Conservation (phyloP, 2,797 vertebrate genomes). For the Salmo trutta region DNA sequence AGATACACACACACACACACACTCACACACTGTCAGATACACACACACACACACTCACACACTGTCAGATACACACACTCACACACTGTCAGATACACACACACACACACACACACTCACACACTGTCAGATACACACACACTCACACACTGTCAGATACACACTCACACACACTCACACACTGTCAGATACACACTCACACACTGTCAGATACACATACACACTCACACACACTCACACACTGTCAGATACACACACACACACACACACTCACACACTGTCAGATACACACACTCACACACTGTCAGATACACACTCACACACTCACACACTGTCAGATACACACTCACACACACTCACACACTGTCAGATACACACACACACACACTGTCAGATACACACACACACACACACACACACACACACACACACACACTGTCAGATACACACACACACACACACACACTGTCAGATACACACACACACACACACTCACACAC, state of each 20-base stretch:
- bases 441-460: not conserved
- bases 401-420: too few relatives aligned
- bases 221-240: not conserved
- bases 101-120: not conserved
- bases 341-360: too few relatives aligned
- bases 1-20: too few relatives aligned
- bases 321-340: not conserved
- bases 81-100: not conserved
- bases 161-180: not conserved
- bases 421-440: too few relatives aligned
- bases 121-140: not conserved
- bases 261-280: not conserved
- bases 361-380: too few relatives aligned
- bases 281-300: not conserved
- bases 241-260: not conserved
- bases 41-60: not conserved
- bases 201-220: not conserved
- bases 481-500: too few relatives aligned
- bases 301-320: not conserved
- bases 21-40: not conserved
- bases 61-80: not conserved
- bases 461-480: not conserved
- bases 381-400: too few relatives aligned
- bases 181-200: not conserved
- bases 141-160: not conserved